Percentiles rank a stretch among this genome's conserved stretches.
phyloP scores from a whole-genome alignment of 2,797 vertebrate species.

The Sandelia bainsii region DNA sequence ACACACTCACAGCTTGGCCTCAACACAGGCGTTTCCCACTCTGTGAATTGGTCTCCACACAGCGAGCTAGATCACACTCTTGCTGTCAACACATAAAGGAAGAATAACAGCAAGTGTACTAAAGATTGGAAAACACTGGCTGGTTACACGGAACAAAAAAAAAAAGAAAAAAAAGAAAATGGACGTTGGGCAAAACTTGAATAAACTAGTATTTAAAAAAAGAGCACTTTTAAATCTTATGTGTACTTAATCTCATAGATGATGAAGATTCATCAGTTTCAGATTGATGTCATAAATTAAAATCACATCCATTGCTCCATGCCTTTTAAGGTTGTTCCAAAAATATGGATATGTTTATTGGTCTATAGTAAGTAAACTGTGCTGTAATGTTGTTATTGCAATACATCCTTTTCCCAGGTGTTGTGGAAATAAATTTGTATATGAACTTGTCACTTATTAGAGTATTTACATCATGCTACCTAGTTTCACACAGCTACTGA shows the following conservation, averaged over 20 bases:
- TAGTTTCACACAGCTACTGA: background rate
- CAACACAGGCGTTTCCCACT: slow-evolving; percentile 57
- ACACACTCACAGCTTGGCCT: slow-evolving; percentile 60
- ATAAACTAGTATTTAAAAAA: slow-evolving; percentile 8
- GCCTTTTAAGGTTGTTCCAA: no score
- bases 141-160: slow-evolving; percentile 37
- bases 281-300: no score
- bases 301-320: no score
- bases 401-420: background rate
- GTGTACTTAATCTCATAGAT: background rate
- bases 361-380: no score
- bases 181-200: slow-evolving; percentile 6
- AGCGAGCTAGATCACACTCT: slow-evolving; percentile 71
- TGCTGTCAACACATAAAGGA: slow-evolving; percentile 69
- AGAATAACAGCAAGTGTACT: slow-evolving; percentile 54
- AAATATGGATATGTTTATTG: no score
- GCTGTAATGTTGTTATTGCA: background rate
- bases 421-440: slow-evolving; percentile 1
- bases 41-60: slow-evolving; percentile 69
- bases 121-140: slow-evolving; percentile 66
- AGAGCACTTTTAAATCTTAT: background rate
- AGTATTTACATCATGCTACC: background rate
- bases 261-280: no score
- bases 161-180: slow-evolving; percentile 12
- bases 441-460: background rate